phyloP scores from a whole-genome alignment of 2,888 invertebrate species.

The Alloplasta piceator region DNA sequence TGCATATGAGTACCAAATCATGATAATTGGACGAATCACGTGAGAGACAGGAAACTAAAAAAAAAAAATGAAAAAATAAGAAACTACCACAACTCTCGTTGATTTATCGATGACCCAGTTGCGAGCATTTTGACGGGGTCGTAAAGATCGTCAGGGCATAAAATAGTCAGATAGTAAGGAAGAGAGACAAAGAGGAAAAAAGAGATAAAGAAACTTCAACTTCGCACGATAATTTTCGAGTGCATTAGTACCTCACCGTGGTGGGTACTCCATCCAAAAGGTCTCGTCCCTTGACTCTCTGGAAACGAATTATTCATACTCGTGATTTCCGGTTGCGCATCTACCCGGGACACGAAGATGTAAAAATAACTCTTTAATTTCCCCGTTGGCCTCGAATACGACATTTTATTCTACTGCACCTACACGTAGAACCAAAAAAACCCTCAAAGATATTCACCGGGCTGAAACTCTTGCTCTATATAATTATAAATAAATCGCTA shows the following conservation, averaged over 20 bases:
- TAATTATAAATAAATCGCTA: too few relatives aligned
- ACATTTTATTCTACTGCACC: conserved; percentile 8
- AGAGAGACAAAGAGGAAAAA: neutral
- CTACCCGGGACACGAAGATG: conserved; percentile 21
- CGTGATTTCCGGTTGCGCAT: conserved; percentile 32
- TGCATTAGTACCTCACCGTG: conserved; percentile 43
- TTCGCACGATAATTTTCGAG: conserved; percentile 53
- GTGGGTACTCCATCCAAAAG: neutral
- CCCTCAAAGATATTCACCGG: neutral
- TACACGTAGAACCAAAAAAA: neutral
- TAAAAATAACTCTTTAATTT: conserved; percentile 46
- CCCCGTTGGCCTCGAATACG: conserved; percentile 20
- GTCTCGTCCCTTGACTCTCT: conserved; percentile 6
- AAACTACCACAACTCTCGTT: conserved; percentile 13
- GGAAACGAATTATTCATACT: conserved; percentile 38
- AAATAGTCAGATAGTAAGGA: conserved; percentile 35
- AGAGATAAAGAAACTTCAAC: conserved; percentile 43
- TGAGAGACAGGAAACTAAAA: neutral
- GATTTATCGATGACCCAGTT: conserved; percentile 61
- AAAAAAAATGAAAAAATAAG: conserved; percentile 23
- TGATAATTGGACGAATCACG: conserved; percentile 20
- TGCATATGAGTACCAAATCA: neutral
- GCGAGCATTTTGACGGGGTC: conserved; percentile 26
- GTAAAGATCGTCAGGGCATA: conserved; percentile 44
- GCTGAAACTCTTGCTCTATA: too few relatives aligned